Evolutionary conservation across 2,888 invertebrate species (phyloP).

Genomic region (Ennomos erosarius): DNA sequence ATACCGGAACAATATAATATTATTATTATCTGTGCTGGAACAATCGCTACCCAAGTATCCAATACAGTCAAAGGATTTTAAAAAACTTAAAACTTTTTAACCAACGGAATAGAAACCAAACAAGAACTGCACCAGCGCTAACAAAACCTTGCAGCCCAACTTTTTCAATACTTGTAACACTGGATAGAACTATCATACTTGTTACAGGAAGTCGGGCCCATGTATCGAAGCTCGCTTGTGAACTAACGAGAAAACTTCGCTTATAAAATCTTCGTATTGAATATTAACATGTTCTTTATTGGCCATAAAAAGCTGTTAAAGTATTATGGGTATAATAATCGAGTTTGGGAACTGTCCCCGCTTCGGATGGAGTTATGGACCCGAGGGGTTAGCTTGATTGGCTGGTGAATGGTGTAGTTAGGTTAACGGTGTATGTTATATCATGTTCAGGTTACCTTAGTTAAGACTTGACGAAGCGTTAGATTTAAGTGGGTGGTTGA

Average conservation of each 20-base stretch:
- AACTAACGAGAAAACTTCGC: constrained; percentile 75
- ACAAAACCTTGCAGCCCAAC: constrained; percentile 27
- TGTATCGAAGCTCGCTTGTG: constrained; percentile 57
- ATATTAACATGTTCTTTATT: constrained; percentile 76
- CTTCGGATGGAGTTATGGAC: constrained; percentile 51
- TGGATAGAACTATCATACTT: constrained; percentile 34
- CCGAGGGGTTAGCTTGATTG: constrained; percentile 49
- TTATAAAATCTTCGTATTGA: constrained; percentile 77
- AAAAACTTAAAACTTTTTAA: no score
- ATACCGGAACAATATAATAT: no score
- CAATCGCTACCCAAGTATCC: no score
- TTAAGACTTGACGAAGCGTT: constrained; percentile 20
- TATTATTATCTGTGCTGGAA: no score
- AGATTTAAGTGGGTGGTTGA: constrained; percentile 19
- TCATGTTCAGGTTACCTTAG: constrained; percentile 20
- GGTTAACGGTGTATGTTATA: constrained; percentile 21
- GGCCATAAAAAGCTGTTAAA: constrained; percentile 59
- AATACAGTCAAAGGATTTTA: no score
- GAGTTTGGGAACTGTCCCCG: constrained; percentile 51
- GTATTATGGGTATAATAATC: constrained; percentile 63
- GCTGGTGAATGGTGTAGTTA: constrained; percentile 45
- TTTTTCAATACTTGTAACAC: constrained; percentile 34
- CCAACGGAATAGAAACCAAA: no score
- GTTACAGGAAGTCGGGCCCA: constrained; percentile 16
- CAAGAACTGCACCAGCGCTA: constrained; percentile 9